Base-by-base conservation (phyloP, 1,140 invertebrate genomes). In the Drosophila arizonae region DNA sequence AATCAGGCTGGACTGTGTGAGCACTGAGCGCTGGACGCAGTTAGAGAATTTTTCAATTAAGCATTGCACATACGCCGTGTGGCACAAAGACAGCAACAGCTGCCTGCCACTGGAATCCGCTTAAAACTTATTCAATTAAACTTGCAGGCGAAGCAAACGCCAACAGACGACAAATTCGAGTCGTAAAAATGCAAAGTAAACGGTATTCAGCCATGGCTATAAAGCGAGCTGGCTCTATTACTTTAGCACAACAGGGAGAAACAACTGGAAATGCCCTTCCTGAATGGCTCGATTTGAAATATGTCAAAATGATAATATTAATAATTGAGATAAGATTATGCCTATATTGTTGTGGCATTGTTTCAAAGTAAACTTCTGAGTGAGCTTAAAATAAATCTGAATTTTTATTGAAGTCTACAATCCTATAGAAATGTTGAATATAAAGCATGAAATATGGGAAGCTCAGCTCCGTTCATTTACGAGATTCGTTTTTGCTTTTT, bases 81-180 rank as follows among this genome's bases (percentile, higher is more conserved):
- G 57, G 45, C 43, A 63, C 63, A 11, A 9, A 3, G 46, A 33
- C 56, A 43, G 41, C 15, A 24, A 24, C 17, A 21, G 50, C 39
- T 69, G 74, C 52, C 28, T 24, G 39, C 26, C 17, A 55, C 66
- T 33, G 55, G 80, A 88, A 88, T 89, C 85, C 85, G 84, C 84
- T 88, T 89, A 89, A 89, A 89, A 88, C 84, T 88, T 88, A 88
- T 88, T 88, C 80, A 89, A 87, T 87, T 87, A 87, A 87, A 87
- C 77, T 87, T 84, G 30, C 36, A 70, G 63, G 63, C 58, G 56
- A 72, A 36, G 71, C 75, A 70, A 77, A 61, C 54, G 61, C 57
- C 71, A 77, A 50, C 60, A 75, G 43, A 76, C 79, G 72, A 88
- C 79, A 79, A 82, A 86, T 86, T 86, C 65, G 57, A 77, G 69